phyloP scores from a whole-genome alignment of 2,888 invertebrate species.

The Trichopoda pennipes region DNA sequence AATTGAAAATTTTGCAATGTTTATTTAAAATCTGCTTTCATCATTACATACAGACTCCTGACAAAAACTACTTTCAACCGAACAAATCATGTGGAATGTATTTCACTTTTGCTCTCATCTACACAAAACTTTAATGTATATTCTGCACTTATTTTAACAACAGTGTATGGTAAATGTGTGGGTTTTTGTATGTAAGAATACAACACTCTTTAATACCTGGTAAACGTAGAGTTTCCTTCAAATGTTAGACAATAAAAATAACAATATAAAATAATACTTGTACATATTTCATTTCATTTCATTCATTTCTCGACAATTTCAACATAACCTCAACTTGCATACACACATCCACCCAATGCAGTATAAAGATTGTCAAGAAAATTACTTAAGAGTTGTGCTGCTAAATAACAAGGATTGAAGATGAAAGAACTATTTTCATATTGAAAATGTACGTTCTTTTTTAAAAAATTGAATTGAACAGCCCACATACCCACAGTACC shows the following conservation, averaged over 20 bases:
- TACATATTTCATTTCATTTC: too few relatives aligned
- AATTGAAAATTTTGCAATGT: constrained; percentile 54
- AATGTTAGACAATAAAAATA: constrained; percentile 8
- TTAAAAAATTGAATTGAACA: constrained; percentile 23
- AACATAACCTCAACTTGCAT: constrained; percentile 3
- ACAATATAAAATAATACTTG: constrained; percentile 37
- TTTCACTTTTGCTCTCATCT: constrained; percentile 12
- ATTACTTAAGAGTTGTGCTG: background rate
- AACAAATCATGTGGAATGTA: constrained; percentile 37
- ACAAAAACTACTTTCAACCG: constrained; percentile 10
- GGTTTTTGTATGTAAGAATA: background rate
- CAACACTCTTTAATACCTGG: constrained; percentile 17
- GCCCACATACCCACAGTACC: background rate
- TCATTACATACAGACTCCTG: background rate
- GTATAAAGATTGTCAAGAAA: background rate
- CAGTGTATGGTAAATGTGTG: constrained; percentile 2
- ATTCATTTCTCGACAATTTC: constrained; percentile 9
- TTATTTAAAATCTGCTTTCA: constrained; percentile 56
- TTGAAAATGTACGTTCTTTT: constrained; percentile 48
- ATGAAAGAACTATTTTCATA: constrained; percentile 56
- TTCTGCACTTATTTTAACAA: constrained; percentile 24
- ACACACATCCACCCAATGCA: background rate
- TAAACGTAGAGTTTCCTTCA: background rate
- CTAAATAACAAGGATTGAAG: constrained; percentile 20
- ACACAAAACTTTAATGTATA: constrained; percentile 22